These are phyloP conservation scores for Penaeus vannamei DNA, from an alignment of 1,140 invertebrate genomes.

Conservation along the genomic window DNA sequence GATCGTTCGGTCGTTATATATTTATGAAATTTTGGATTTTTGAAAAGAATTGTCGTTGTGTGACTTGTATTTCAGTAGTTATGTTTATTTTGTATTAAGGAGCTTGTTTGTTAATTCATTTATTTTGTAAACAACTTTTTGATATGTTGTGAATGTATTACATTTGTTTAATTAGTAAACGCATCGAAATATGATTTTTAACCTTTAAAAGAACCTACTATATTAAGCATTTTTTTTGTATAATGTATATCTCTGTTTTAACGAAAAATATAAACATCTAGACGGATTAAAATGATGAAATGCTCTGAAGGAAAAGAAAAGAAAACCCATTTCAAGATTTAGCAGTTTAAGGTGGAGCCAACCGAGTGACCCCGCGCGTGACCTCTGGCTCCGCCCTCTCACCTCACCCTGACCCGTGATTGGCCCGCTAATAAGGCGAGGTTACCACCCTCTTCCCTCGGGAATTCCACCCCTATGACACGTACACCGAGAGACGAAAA, in stretches of 20 bases:
- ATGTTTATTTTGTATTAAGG: background rate
- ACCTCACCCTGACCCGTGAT: slow-evolving; percentile 24
- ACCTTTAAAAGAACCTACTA: background rate
- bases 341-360: background rate
- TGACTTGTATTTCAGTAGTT: too few species aligned
- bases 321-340: background rate
- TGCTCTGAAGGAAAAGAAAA: background rate
- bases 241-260: too few species aligned
- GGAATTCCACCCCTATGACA: slow-evolving; percentile 1
- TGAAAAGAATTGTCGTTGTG: too few species aligned
- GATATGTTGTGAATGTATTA: too few species aligned
- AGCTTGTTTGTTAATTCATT: background rate
- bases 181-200: background rate
- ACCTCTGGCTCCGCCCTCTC: slow-evolving; percentile 6
- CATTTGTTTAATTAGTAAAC: too few species aligned
- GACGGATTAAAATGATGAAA: too few species aligned
- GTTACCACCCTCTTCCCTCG: background rate
- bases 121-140: background rate
- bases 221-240: too few species aligned
- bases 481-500: background rate
- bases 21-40: too few species aligned
- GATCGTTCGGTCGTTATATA: too few species aligned
- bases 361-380: background rate
- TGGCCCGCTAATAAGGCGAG: slow-evolving; percentile 4
- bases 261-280: too few species aligned